Conservation (phyloP, 53 echinoderm and acorn worm genomes). For the Arbacia lixula region DNA sequence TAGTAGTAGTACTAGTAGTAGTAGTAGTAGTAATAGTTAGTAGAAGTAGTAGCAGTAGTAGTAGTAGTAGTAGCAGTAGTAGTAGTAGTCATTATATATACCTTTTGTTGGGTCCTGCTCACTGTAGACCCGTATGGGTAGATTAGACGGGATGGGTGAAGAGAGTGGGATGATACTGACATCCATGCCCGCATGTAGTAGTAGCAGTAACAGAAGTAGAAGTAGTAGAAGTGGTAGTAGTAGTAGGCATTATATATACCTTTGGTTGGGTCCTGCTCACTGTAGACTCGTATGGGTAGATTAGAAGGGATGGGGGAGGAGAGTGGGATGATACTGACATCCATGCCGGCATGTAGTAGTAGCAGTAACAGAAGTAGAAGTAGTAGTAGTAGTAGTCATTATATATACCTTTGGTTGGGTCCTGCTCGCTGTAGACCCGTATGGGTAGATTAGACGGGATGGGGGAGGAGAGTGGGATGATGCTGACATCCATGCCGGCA, state of each 20-base stretch:
- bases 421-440: conserved; percentile 69
- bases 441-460: conserved; percentile 75
- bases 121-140: conserved; percentile 82
- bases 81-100: no score
- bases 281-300: conserved; percentile 78
- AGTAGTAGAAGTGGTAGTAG: no score
- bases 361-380: neutral
- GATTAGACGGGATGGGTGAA: conserved; percentile 72
- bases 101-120: conserved; percentile 67
- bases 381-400: no score
- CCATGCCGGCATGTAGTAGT: conserved; percentile 48
- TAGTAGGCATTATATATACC: no score
- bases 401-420: conserved; percentile 68
- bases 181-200: conserved; percentile 63
- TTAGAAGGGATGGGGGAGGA: conserved; percentile 77
- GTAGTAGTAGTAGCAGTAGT: no score
- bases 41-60: no score
- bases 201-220: no score
- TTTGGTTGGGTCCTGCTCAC: conserved; percentile 66
- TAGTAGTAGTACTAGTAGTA: neutral
- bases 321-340: conserved; percentile 69
- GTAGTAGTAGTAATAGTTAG: neutral
- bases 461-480: conserved; percentile 63
- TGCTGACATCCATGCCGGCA: conserved; percentile 63
- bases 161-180: conserved; percentile 70